Evolutionary conservation across 2,888 invertebrate species (phyloP).

Genomic region (Drosophila monieri): DNA sequence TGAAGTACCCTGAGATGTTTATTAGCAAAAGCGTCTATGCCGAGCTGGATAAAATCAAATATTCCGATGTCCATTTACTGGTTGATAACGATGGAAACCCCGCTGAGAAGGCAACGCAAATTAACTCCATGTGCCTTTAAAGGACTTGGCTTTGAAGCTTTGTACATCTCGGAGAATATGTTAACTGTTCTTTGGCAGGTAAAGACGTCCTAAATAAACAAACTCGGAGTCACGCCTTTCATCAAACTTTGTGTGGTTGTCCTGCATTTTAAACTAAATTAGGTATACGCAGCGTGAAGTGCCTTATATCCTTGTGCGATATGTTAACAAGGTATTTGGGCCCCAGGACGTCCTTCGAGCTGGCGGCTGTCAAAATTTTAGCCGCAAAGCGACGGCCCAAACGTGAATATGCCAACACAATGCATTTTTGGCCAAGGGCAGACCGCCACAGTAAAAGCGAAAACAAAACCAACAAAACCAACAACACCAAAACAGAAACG

Average conservation of each 20-base stretch:
- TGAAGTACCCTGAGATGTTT: slow-evolving; percentile 55
- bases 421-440: slow-evolving; percentile 54
- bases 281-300: slow-evolving; percentile 18
- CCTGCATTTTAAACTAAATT: slow-evolving; percentile 15
- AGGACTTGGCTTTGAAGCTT: background rate
- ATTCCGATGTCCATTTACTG: slow-evolving; percentile 51
- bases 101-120: background rate
- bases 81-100: slow-evolving; percentile 56
- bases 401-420: slow-evolving; percentile 40
- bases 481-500: slow-evolving; percentile 42
- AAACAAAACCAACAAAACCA: slow-evolving; percentile 39
- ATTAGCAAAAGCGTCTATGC: slow-evolving; percentile 48
- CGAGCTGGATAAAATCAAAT: slow-evolving; percentile 60
- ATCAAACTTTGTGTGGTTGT: slow-evolving; percentile 14
- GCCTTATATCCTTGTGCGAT: slow-evolving; percentile 19
- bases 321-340: slow-evolving; percentile 47
- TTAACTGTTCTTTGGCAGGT: slow-evolving; percentile 6
- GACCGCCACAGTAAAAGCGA: slow-evolving; percentile 33
- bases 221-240: slow-evolving; percentile 27
- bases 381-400: slow-evolving; percentile 58
- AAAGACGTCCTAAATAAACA: slow-evolving; percentile 24
- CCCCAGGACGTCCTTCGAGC: slow-evolving; percentile 25
- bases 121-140: slow-evolving; percentile 9
- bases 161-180: background rate
- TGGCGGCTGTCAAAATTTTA: slow-evolving; percentile 72